These are phyloP conservation scores for Boloria euphrosyne DNA, from an alignment of 2,888 invertebrate species.

Conservation along the genomic window DNA sequence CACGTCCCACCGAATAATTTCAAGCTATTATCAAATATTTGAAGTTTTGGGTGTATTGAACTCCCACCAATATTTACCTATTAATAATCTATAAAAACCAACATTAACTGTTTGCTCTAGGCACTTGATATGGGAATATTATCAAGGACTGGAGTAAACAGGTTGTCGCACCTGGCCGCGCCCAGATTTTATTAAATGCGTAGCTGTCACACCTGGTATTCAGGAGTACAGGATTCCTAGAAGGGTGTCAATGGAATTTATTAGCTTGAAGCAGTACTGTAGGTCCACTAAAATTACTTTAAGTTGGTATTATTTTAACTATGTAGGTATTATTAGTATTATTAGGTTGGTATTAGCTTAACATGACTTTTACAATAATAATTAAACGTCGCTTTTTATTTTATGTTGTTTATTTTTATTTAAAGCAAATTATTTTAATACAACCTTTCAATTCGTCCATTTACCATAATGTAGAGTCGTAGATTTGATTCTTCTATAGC, in stretches of 20 bases:
- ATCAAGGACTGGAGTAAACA: conserved; percentile 61
- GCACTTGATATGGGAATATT: conserved; percentile 75
- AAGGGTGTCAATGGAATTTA: neutral
- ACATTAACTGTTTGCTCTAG: conserved; percentile 66
- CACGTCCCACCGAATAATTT: conserved; percentile 25
- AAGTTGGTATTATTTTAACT: no score
- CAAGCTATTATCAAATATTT: conserved; percentile 55
- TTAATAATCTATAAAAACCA: conserved; percentile 73
- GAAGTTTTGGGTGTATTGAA: conserved; percentile 66
- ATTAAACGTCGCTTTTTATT: no score
- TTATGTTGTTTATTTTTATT: no score
- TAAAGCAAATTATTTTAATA: no score
- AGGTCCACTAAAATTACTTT: no score
- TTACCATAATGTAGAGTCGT: no score
- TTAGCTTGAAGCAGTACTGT: no score
- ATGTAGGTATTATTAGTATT: no score
- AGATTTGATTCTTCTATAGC: no score
- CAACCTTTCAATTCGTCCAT: no score
- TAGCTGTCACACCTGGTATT: conserved; percentile 32
- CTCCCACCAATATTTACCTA: conserved; percentile 56
- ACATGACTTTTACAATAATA: no score
- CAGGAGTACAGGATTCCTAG: neutral
- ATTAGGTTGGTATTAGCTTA: no score
- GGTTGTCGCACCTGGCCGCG: conserved; percentile 52
- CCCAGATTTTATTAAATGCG: conserved; percentile 29